Percentiles rank a stretch among this genome's conserved stretches.
Conservation (phyloP, 2,797 vertebrate species). For the Dendrocincla fuliginosa region DNA sequence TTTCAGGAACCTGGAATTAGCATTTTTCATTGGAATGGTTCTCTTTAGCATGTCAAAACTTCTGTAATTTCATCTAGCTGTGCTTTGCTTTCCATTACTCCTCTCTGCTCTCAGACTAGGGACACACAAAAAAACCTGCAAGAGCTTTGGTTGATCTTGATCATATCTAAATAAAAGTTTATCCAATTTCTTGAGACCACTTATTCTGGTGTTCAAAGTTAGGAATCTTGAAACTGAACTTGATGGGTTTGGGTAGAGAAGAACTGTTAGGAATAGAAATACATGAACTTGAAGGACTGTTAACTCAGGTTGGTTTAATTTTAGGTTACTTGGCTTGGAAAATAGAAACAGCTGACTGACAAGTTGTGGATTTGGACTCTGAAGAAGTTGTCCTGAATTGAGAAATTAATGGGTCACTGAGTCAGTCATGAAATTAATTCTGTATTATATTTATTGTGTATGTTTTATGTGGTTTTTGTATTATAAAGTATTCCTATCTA, state of each 20-base stretch:
- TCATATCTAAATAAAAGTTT: neutral
- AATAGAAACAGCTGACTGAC: neutral
- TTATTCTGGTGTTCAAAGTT: neutral
- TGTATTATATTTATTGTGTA: neutral
- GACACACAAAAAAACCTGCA: neutral
- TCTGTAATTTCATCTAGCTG: neutral
- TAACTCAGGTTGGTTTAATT: neutral
- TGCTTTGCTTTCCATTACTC: neutral
- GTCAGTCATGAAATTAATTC: neutral
- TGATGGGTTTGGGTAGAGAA: neutral
- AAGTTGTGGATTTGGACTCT: neutral
- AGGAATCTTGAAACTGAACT: neutral
- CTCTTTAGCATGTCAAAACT: neutral
- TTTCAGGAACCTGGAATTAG: neutral
- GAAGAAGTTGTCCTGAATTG: neutral
- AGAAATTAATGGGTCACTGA: neutral
- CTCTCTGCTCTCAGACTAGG: neutral
- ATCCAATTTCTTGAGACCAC: neutral
- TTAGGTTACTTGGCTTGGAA: neutral
- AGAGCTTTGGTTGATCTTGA: neutral
- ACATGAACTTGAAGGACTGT: neutral
- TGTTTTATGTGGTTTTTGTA: neutral
- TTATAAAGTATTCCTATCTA: neutral
- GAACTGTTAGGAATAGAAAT: neutral
- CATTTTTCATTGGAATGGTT: neutral